Base-by-base conservation (phyloP, 2,113 vertebrate species). In the Nesoenas mayeri region DNA sequence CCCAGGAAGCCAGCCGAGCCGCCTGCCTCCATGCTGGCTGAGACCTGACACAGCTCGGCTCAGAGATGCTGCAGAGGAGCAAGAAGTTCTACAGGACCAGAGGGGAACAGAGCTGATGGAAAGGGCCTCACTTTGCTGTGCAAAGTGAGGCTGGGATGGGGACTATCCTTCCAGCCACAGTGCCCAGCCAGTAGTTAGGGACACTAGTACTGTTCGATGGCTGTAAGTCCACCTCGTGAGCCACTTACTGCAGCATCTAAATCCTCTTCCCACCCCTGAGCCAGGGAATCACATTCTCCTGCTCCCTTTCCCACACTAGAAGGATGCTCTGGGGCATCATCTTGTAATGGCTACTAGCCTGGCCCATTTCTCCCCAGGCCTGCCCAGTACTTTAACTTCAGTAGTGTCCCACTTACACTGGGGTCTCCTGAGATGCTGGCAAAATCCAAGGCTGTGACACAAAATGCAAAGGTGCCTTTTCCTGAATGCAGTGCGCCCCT, bases 1-100 rank as follows among this genome's bases (percentile, higher is more conserved):
- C 28, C 25, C 0, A 0, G 56, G 67, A 60, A 71, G 17, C 31
- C 0, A 0, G 10, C n/a, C 53, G 84, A 12, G 20, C 17, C 0
- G 6, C 67, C 44, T 56, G 53, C 32, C 54, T 40, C 67, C 6
- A 4, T 57, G 71, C 18, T 86, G 80, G 72, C 77, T 84, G 78
- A 83, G 54, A 81, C 73, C 67, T 81, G 82, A 42, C 34, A 12
- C 50, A 89, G 60, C 44, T 96, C 85, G 78, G 65, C 56, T 85
- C 81, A 53, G 40, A 47, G 32, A n/a, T 3, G 3, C 44, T 69
- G 54, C 73, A 74, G 31, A 66, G 56, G 40, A 53, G 36, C 56
- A 32, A 64, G 42, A 38, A 57, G 16, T 40, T 44, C 62, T 80
- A 34, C 28, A 0, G 2, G 24, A 51, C 21, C 47, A 40, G 47